phyloP scores from a whole-genome alignment of 2,113 vertebrate genomes.

The Neomonachus schauinslandi region DNA sequence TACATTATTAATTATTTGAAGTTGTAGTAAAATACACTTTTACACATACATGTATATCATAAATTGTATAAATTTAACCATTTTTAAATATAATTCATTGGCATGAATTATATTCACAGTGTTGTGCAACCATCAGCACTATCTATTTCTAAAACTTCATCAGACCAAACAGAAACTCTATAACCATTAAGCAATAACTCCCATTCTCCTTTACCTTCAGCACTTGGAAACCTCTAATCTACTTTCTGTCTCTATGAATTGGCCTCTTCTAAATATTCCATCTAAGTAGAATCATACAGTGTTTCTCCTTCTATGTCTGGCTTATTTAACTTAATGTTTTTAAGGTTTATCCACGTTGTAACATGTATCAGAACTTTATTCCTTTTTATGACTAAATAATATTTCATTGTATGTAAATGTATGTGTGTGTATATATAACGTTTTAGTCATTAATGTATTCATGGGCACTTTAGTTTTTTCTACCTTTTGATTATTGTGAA shows the following conservation, averaged over 20 bases:
- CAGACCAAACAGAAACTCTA: background rate
- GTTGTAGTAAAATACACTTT: background rate
- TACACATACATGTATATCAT: background rate
- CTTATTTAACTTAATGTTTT: constrained; percentile 35
- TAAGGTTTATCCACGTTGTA: background rate
- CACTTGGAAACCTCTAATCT: background rate
- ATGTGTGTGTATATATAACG: background rate
- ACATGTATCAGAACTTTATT: background rate
- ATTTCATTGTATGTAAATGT: background rate
- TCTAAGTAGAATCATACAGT: background rate
- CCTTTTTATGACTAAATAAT: background rate
- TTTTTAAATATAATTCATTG: background rate
- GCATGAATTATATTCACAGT: background rate
- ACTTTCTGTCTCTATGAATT: background rate
- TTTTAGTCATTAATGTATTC: background rate
- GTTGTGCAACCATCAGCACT: background rate
- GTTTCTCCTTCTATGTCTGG: background rate
- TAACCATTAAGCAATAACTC: background rate
- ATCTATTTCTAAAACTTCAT: background rate
- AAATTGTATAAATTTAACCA: background rate
- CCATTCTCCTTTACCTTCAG: background rate
- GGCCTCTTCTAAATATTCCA: constrained; percentile 1
- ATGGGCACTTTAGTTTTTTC: background rate
- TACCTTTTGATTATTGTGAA: background rate
- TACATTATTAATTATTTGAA: background rate